These are phyloP conservation scores for Psittacula derbiana DNA, from an alignment of 2,797 vertebrate genomes.

Conservation along the genomic window DNA sequence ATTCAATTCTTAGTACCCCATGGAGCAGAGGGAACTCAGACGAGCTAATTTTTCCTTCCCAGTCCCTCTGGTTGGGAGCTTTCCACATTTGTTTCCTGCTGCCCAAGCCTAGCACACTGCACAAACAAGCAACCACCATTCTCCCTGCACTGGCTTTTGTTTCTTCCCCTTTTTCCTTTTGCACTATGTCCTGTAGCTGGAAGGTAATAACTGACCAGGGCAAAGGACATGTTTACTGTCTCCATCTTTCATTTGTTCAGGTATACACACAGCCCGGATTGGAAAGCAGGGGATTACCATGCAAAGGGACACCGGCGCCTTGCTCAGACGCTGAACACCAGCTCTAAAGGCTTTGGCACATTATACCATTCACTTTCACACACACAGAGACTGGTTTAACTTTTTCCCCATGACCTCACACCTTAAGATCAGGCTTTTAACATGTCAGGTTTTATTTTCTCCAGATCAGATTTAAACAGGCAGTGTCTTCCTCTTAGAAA, in stretches of 20 bases:
- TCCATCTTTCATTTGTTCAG: neutral
- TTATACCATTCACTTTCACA: neutral
- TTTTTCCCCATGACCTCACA: neutral
- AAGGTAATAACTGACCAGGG: neutral
- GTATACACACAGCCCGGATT: neutral
- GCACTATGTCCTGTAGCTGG: neutral
- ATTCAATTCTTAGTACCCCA: neutral
- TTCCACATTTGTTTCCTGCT: neutral
- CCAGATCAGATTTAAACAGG: neutral
- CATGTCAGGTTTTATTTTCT: neutral
- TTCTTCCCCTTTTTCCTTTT: accelerated
- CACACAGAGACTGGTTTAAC: neutral
- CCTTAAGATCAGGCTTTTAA: neutral
- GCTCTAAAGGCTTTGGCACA: neutral
- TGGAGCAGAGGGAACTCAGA: neutral
- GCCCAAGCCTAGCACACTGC: neutral
- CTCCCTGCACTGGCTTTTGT: neutral
- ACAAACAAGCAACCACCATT: neutral
- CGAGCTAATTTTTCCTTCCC: neutral
- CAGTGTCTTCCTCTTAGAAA: neutral
- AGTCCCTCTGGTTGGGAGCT: neutral
- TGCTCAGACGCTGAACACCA: accelerated
- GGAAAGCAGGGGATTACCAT: neutral
- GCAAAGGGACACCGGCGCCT: neutral
- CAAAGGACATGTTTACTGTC: conserved; percentile 24